Evolutionary conservation across 2,113 vertebrate genomes (phyloP), one percentile per base, ranked within the genome.

Genomic region (Papio anubis): DNA sequence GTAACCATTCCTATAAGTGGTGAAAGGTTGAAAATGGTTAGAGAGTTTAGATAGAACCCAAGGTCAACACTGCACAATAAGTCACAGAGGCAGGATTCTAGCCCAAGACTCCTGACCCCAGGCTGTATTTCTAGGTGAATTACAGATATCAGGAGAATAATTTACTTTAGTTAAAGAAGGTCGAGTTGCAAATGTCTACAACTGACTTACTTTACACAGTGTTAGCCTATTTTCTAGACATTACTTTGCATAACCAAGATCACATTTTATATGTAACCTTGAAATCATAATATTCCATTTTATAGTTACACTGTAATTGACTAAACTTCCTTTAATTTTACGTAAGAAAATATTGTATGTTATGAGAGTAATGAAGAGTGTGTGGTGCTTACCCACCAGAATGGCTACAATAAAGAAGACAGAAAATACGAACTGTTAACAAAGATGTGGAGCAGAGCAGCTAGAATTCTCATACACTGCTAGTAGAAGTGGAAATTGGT

Each of bases 241-340:
- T 80, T 84, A 20, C 75, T 88, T 79, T 72, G 38, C 48, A 45
- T 81, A 32, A 64, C 16, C 72, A 70, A 92, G 73, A 82, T 14
- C 25, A 84, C 35, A 64, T 86, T 90, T 81, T 86, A 38, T 27
- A 18, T 61, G 6, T 35, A 61, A 50, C 50, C 68, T 88, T 93
- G 85, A 83, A 96, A 83, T 72, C n/a, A 81, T 18, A 48, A 14
- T 59, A 16, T 80, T 93, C 50, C 48, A 43, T 82, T 78, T 32
- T 95, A 48, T 25, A 25, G 7, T 23, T 50, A 2, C 8, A 72
- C 57, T 92, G 0, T 90, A 27, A 43, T 38, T 82, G 75, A 57
- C n/a, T 81, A 30, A 84, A 43, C 14, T 32, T 89, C 72, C 4
- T 91, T 93, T 68, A 88, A 50, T 93, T 94, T 86, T 87, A 85